Percentiles rank a stretch among this genome's conserved stretches.
Conservation (phyloP, 2,113 vertebrate species). For the Ochotona curzoniae region DNA sequence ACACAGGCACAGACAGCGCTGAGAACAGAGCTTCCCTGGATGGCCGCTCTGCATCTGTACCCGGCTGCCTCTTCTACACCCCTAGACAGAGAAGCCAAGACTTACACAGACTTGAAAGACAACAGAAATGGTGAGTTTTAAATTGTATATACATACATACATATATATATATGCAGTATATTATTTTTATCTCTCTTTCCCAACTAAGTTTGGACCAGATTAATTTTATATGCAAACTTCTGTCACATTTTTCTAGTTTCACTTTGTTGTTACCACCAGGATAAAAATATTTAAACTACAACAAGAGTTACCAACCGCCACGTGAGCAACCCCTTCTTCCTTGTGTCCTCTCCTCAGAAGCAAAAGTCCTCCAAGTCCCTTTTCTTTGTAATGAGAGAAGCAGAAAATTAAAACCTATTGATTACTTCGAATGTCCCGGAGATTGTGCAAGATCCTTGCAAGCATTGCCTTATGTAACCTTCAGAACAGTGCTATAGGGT, state of each 20-base stretch:
- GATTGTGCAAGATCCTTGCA: neutral
- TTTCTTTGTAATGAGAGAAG: neutral
- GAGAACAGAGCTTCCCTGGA: neutral
- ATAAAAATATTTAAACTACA: constrained; percentile 52
- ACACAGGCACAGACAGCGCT: neutral
- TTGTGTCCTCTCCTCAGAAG: neutral
- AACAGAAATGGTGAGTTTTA: neutral
- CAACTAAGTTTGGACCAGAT: constrained; percentile 51
- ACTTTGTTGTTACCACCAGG: constrained; percentile 27
- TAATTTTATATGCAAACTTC: constrained; percentile 68
- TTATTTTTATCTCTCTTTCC: constrained; percentile 58
- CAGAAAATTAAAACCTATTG: neutral
- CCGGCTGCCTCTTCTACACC: neutral
- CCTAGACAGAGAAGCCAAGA: neutral
- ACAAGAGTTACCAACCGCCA: neutral
- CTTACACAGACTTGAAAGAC: neutral
- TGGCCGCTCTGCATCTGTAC: neutral
- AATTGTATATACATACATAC: neutral
- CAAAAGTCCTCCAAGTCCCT: neutral
- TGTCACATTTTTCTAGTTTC: constrained; percentile 54
- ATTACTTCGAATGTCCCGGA: neutral
- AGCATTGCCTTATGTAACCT: neutral
- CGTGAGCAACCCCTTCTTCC: neutral
- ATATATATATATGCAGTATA: neutral
- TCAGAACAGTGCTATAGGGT: neutral